phyloP scores from a whole-genome alignment of 2,888 invertebrate genomes.

The Dasypolia templi region DNA sequence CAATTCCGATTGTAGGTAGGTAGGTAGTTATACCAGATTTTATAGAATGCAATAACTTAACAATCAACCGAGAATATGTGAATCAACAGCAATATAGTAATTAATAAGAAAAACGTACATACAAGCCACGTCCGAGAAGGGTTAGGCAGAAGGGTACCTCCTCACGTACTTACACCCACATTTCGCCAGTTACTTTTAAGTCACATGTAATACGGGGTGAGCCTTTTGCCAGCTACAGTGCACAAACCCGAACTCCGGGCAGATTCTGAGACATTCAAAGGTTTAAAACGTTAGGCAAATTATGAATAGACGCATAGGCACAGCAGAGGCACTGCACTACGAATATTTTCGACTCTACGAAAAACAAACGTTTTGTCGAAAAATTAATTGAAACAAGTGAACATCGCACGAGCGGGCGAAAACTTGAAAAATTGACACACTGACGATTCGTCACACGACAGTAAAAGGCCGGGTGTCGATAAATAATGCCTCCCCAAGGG shows the following conservation, averaged over 20 bases:
- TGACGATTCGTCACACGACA: background rate
- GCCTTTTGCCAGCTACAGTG: background rate
- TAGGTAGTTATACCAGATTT: background rate
- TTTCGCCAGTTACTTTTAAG: background rate
- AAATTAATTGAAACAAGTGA: background rate
- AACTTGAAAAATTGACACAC: background rate
- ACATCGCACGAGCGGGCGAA: background rate
- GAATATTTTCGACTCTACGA: too few species aligned
- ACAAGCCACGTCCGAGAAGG: background rate
- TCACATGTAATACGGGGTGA: background rate
- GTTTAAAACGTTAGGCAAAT: too few species aligned
- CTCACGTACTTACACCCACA: background rate
- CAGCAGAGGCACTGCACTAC: too few species aligned
- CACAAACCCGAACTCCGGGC: background rate
- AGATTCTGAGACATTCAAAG: background rate
- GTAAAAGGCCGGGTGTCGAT: slow-evolving; percentile 37
- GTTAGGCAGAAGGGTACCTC: background rate
- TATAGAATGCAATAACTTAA: background rate
- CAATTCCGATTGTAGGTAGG: background rate
- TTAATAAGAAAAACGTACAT: background rate
- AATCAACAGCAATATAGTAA: background rate
- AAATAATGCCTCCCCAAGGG: slow-evolving; percentile 47
- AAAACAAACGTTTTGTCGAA: background rate
- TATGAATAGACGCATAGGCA: background rate
- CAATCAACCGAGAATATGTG: background rate